These are phyloP conservation scores for Caenorhabditis afra DNA, from an alignment of 2,888 invertebrate species.

Conservation along the genomic window DNA sequence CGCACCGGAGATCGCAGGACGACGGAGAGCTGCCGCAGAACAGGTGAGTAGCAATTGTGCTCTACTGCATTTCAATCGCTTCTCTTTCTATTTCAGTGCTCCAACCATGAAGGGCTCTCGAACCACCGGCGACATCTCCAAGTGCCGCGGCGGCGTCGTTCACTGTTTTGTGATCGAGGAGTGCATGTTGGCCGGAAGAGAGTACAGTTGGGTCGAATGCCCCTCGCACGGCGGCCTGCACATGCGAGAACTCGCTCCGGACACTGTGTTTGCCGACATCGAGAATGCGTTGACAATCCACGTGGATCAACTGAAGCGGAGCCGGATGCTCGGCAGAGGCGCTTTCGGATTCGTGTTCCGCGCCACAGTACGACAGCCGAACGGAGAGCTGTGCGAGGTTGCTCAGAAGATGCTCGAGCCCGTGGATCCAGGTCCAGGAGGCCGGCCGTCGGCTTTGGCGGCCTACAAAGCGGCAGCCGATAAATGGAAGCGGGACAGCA, in stretches of 20 bases:
- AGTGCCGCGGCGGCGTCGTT: slow-evolving; percentile 52
- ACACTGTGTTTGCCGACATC: slow-evolving; percentile 84
- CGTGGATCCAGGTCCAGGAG: slow-evolving; percentile 88
- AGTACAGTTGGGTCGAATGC: slow-evolving; percentile 85
- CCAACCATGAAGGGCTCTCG: slow-evolving; percentile 51
- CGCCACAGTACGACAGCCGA: slow-evolving; percentile 83
- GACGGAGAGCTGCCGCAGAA: slow-evolving; percentile 40
- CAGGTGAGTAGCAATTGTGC: slow-evolving; percentile 4
- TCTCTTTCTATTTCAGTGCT: too few relatives aligned
- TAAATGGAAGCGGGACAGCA: slow-evolving; percentile 94
- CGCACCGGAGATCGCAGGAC: slow-evolving; percentile 50
- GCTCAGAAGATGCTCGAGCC: slow-evolving; percentile 97
- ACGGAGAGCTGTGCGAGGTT: slow-evolving; percentile 83
- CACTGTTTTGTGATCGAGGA: slow-evolving; percentile 92
- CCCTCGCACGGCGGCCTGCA: slow-evolving; percentile 88
- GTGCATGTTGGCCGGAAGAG: slow-evolving; percentile 85
- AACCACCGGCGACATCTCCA: slow-evolving; percentile 58
- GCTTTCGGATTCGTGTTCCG: slow-evolving; percentile 97
- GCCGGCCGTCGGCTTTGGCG: slow-evolving; percentile 85
- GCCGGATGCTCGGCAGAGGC: slow-evolving; percentile 89
- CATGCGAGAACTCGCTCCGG: slow-evolving; percentile 91
- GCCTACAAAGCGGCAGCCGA: slow-evolving; percentile 87
- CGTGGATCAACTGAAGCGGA: slow-evolving; percentile 88
- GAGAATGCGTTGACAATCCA: slow-evolving; percentile 86
- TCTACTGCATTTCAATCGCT: neutral